Conservation (phyloP, 37 sponge, comb jelly and placozoan species). For the Halisarca cf. caerulea region DNA sequence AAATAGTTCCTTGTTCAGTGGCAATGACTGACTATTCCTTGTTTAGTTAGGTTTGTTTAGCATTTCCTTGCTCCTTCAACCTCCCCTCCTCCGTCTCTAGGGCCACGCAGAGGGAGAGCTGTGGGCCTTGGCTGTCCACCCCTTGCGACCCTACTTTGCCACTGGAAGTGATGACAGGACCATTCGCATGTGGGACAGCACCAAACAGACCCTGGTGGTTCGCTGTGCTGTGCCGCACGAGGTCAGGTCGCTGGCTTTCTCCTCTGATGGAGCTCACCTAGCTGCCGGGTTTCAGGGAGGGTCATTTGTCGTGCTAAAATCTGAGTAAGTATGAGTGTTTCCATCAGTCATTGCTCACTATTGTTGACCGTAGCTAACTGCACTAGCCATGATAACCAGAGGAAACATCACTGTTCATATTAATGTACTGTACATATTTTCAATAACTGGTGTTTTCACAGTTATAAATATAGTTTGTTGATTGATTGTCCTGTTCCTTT, state of each 20-base stretch:
- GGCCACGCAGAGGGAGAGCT: constrained; percentile 97
- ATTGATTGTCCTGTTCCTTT: too few species aligned
- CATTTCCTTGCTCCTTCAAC: too few species aligned
- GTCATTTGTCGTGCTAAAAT: constrained; percentile 69
- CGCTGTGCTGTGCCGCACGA: constrained; percentile 54
- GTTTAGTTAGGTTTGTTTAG: too few species aligned
- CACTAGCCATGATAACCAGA: too few species aligned
- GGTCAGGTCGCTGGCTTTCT: constrained; percentile 85
- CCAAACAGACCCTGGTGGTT: constrained; percentile 27
- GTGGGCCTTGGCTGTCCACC: constrained; percentile 94
- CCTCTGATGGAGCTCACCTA: constrained; percentile 80
- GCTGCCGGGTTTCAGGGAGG: constrained; percentile 90
- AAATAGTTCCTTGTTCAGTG: too few species aligned
- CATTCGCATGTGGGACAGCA: constrained; percentile 71
- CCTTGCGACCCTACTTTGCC: constrained; percentile 64
- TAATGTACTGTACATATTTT: too few species aligned
- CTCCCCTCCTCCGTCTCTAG: background rate
- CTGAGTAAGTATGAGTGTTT: constrained; percentile 50
- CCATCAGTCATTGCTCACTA: too few species aligned
- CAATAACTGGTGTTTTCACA: too few species aligned
- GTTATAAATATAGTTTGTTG: too few species aligned
- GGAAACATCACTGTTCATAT: too few species aligned
- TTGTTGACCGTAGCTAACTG: too few species aligned
- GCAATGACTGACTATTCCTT: too few species aligned
- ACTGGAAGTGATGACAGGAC: constrained; percentile 92